Conservation (phyloP, 2,888 invertebrate species). For the Phortica magna region DNA sequence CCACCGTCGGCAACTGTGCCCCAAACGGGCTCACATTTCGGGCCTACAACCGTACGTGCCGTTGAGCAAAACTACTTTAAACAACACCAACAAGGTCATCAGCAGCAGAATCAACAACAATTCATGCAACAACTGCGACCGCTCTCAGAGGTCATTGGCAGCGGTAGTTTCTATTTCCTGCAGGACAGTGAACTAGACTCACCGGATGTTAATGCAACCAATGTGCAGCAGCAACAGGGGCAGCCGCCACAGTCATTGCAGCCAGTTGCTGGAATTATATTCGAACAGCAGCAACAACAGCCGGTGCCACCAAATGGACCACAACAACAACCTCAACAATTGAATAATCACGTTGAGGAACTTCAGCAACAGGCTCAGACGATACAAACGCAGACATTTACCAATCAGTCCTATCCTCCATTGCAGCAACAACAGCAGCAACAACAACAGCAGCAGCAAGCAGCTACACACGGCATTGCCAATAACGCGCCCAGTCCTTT, state of each 20-base stretch:
- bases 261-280: conserved; percentile 60
- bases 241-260: conserved; percentile 53
- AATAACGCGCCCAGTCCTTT: conserved; percentile 52
- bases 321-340: conserved; percentile 39
- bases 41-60: conserved; percentile 81
- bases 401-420: conserved; percentile 87
- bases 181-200: conserved; percentile 95
- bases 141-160: conserved; percentile 87
- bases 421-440: conserved; percentile 61
- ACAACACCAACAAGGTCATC: conserved; percentile 79
- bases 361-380: conserved; percentile 74
- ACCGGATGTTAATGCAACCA: conserved; percentile 78
- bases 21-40: conserved; percentile 69
- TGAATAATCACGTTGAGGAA: conserved; percentile 64
- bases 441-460: conserved; percentile 48
- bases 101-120: conserved; percentile 83
- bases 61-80: conserved; percentile 83
- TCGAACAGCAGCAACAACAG: conserved; percentile 47
- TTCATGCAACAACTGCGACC: conserved; percentile 82
- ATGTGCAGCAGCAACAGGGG: conserved; percentile 53
- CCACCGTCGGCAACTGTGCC: conserved; percentile 45
- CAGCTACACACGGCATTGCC: conserved; percentile 6
- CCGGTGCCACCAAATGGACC: conserved; percentile 43
- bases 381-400: conserved; percentile 91
- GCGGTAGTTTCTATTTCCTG: conserved; percentile 88